Percentiles rank a stretch among this genome's conserved stretches.
Evolutionary conservation across 2,113 vertebrate genomes (phyloP).

Genomic region (Pholis gunnellus): DNA sequence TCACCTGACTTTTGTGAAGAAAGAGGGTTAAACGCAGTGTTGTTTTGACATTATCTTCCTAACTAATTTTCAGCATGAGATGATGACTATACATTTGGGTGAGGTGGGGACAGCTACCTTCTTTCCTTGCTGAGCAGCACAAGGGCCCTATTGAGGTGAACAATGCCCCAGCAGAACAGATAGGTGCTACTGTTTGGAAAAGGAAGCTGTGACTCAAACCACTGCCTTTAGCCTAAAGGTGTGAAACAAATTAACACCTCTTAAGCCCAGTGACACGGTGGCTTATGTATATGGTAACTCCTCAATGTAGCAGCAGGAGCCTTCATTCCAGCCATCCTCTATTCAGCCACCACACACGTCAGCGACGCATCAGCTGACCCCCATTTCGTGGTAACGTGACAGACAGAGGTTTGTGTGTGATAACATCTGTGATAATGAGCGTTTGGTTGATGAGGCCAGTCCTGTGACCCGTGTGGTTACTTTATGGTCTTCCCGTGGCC

Average conservation of each 20-base stretch:
- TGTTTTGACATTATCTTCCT: background rate
- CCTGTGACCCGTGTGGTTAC: conserved; percentile 67
- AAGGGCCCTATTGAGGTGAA: conserved; percentile 49
- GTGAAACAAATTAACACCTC: conserved; percentile 77
- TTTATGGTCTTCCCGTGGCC: conserved; percentile 62
- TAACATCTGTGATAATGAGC: conserved; percentile 60
- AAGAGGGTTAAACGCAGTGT: background rate
- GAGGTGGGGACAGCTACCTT: conserved; percentile 25
- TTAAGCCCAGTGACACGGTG: conserved; percentile 38
- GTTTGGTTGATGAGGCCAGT: conserved; percentile 57
- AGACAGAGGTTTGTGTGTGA: conserved; percentile 58
- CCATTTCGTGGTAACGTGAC: conserved; percentile 61
- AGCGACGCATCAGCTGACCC: conserved; percentile 63
- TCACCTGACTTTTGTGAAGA: conserved; percentile 3
- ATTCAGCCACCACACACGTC: conserved; percentile 41
- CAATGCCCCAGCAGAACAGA: conserved; percentile 54
- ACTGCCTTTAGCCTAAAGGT: conserved; percentile 69
- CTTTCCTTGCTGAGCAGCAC: conserved; percentile 26
- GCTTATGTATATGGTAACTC: conserved; percentile 32
- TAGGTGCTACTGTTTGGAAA: conserved; percentile 70
- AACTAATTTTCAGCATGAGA: conserved; percentile 13
- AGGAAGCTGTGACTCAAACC: conserved; percentile 72
- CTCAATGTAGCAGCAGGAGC: conserved; percentile 37
- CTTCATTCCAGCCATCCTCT: conserved; percentile 32
- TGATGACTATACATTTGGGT: conserved; percentile 19